Conservation (phyloP, 2,113 vertebrate genomes). For the Rhagologus leucostigma region DNA sequence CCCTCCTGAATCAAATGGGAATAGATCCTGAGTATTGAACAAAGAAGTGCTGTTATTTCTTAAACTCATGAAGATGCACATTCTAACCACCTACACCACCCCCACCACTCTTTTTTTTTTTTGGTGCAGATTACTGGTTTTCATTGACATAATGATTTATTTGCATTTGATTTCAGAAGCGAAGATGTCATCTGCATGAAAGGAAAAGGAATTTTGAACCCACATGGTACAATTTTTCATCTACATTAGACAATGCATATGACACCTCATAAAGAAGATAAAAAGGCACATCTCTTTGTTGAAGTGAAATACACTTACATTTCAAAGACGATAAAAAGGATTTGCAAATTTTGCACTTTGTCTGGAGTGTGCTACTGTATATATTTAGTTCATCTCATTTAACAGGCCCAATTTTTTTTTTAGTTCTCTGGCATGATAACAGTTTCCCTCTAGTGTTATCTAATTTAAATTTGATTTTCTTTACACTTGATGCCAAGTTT, state of each 20-base stretch:
- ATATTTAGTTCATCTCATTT: background rate
- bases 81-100: background rate
- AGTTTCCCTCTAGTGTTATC: background rate
- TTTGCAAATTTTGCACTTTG: background rate
- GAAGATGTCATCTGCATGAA: background rate
- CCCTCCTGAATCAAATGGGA: background rate
- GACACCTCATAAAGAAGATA: background rate
- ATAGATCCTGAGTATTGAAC: background rate
- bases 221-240: background rate
- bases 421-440: background rate
- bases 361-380: background rate
- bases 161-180: background rate
- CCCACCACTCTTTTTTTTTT: fast-evolving
- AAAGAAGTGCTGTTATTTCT: background rate
- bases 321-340: background rate
- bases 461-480: background rate
- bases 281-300: background rate
- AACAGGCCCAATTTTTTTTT: background rate
- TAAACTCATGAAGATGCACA: background rate
- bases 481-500: background rate
- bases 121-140: background rate
- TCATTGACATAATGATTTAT: background rate
- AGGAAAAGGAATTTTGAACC: background rate
- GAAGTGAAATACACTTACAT: background rate
- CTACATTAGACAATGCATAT: background rate